These are phyloP conservation scores for Hyla sarda DNA, from an alignment of 2,113 vertebrate species.

Conservation along the genomic window DNA sequence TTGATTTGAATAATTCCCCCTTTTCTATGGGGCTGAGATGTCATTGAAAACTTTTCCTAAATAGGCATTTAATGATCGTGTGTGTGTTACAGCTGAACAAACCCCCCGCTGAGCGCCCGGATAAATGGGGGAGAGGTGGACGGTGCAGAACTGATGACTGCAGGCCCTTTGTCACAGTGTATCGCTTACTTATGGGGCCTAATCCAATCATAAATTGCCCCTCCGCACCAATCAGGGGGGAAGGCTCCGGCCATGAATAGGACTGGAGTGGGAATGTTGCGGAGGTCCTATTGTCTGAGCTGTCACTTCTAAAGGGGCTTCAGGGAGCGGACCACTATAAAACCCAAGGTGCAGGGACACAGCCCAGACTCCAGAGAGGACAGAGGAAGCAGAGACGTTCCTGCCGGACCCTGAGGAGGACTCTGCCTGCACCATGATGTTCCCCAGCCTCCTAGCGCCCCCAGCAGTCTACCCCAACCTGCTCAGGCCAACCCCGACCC, in stretches of 20 bases:
- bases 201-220: conserved; percentile 98
- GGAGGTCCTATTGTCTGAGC: conserved; percentile 87
- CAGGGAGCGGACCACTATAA: conserved; percentile 84
- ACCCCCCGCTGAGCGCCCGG: conserved; percentile 73
- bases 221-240: conserved; percentile 82
- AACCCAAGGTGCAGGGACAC: conserved; percentile 76
- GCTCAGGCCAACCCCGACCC: conserved; percentile 81
- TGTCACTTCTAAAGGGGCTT: conserved; percentile 87
- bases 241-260: conserved; percentile 80
- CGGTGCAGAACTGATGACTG: conserved; percentile 88
- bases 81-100: conserved; percentile 80
- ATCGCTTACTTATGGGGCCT: conserved; percentile 91
- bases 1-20: conserved; percentile 77
- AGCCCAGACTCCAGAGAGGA: conserved; percentile 67
- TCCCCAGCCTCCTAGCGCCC: conserved; percentile 88
- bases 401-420: conserved; percentile 56
- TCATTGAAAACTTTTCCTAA: conserved; percentile 83
- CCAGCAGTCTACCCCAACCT: conserved; percentile 88
- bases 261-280: conserved; percentile 92
- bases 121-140: conserved; percentile 82
- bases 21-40: conserved; percentile 79
- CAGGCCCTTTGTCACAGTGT: conserved; percentile 89
- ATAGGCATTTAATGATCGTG: conserved; percentile 90
- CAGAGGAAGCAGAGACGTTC: conserved; percentile 62
- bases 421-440: conserved; percentile 82